Evolutionary conservation across 1,140 invertebrate genomes (phyloP).

Genomic region (Akabosia matsudoensis): DNA sequence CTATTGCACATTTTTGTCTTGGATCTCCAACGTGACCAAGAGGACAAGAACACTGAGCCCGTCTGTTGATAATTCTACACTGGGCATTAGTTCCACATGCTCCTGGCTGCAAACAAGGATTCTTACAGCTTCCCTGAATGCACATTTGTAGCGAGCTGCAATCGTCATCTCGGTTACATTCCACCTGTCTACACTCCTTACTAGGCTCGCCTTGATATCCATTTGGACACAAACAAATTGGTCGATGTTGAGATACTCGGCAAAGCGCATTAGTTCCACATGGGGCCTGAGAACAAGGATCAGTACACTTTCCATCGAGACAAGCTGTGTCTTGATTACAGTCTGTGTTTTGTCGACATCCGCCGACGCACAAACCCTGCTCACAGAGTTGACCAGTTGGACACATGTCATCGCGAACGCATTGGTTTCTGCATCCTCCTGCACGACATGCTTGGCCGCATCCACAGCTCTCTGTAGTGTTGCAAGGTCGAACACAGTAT

Average conservation of each 20-base stretch:
- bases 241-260: constrained; percentile 64
- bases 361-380: constrained; percentile 62
- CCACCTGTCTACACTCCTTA: constrained; percentile 67
- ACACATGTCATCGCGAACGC: constrained; percentile 65
- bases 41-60: constrained; percentile 77
- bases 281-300: constrained; percentile 65
- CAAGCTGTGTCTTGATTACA: constrained; percentile 74
- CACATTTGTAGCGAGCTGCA: constrained; percentile 76
- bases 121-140: constrained; percentile 63
- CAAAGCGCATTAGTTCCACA: constrained; percentile 72
- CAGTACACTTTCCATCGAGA: constrained; percentile 67
- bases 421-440: constrained; percentile 54
- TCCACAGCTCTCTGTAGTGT: constrained; percentile 46
- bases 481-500: constrained; percentile 62
- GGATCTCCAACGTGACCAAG: constrained; percentile 81
- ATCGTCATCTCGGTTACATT: constrained; percentile 72
- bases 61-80: constrained; percentile 71
- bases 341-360: constrained; percentile 74
- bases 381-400: constrained; percentile 65
- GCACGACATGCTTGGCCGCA: constrained; percentile 49
- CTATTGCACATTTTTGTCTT: constrained; percentile 67
- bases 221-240: constrained; percentile 79
- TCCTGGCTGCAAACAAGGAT: constrained; percentile 72
- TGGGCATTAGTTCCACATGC: constrained; percentile 71
- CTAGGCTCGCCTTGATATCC: constrained; percentile 66